Percentiles rank a stretch among this genome's conserved stretches.
Evolutionary conservation across 2,888 invertebrate species (phyloP).

Genomic region (Caenorhabditis angaria): DNA sequence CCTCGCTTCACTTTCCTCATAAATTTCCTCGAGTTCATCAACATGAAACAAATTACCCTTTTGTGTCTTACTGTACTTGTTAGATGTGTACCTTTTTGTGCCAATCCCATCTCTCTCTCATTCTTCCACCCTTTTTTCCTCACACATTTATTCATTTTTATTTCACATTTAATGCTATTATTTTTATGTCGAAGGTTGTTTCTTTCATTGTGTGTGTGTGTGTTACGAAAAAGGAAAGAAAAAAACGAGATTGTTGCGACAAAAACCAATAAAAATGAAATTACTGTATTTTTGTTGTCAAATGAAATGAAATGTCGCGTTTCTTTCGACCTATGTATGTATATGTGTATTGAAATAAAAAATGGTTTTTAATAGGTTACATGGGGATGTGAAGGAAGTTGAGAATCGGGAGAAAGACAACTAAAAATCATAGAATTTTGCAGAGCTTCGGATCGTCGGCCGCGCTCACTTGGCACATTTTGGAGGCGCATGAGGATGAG

Average conservation of each 20-base stretch:
- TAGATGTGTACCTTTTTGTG: conserved; percentile 28
- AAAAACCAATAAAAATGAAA: conserved; percentile 52
- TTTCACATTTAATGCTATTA: conserved; percentile 9
- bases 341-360: too few relatives aligned
- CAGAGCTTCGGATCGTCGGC: conserved; percentile 53
- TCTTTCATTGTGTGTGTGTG: conserved; percentile 12
- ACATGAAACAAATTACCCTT: neutral
- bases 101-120: too few relatives aligned
- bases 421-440: neutral
- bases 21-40: neutral
- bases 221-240: conserved; percentile 13
- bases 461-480: conserved; percentile 54
- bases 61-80: neutral
- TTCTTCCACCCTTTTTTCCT: neutral
- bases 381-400: neutral
- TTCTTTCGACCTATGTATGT: neutral
- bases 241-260: conserved; percentile 50
- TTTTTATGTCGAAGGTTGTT: conserved; percentile 5
- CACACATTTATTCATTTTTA: neutral
- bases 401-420: neutral
- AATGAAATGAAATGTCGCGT: neutral
- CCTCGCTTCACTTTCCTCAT: too few relatives aligned
- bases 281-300: conserved; percentile 34
- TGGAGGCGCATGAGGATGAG: conserved; percentile 51
- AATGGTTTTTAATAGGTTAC: too few relatives aligned